A percentile compares a stretch with the other conserved stretches of the same genome.
These are phyloP conservation scores for Capreolus pygargus DNA, from an alignment of 2,113 vertebrate genomes.

Conservation along the genomic window DNA sequence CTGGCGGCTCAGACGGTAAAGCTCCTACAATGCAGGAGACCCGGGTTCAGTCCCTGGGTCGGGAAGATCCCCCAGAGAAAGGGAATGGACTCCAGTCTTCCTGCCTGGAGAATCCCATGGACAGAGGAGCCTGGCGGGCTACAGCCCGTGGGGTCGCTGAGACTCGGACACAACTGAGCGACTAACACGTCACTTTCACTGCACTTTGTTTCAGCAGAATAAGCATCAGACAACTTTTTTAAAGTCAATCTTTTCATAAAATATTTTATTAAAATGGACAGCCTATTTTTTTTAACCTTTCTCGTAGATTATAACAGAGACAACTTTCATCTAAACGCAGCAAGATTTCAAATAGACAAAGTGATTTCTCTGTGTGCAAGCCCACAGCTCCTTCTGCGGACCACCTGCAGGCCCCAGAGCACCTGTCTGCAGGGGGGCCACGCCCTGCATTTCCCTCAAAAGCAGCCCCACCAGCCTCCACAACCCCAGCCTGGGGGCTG, in stretches of 20 bases:
- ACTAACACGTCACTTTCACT: neutral
- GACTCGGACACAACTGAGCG: neutral
- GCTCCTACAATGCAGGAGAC: neutral
- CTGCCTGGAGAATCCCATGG: neutral
- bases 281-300: neutral
- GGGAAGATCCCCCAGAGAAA: neutral
- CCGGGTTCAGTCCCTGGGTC: neutral
- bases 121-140: neutral
- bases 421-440: accelerated
- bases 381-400: neutral
- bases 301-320: neutral
- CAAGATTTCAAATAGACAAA: neutral
- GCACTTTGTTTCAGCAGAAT: neutral
- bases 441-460: neutral
- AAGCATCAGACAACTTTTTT: neutral
- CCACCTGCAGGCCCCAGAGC: accelerated
- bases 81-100: neutral
- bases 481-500: neutral
- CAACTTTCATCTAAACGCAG: too few relatives aligned
- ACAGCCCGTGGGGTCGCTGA: neutral
- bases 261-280: neutral
- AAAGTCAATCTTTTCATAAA: neutral
- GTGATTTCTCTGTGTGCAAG: neutral
- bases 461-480: neutral
- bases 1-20: neutral